phyloP scores from a whole-genome alignment of 35 echinoderm and acorn worm species.

The Lytechinus pictus region DNA sequence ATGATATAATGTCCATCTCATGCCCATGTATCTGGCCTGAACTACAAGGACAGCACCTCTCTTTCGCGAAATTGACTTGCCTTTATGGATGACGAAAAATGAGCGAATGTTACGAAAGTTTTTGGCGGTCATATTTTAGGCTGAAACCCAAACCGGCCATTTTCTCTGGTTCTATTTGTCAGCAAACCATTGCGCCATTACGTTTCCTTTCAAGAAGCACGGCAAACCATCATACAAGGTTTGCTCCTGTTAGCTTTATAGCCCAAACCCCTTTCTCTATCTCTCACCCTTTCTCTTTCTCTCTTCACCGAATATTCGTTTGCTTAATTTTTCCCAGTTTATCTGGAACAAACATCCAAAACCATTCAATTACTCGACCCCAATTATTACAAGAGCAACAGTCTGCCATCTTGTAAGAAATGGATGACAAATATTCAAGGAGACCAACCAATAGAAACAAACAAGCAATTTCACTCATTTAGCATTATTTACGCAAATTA shows the following conservation, averaged over 20 bases:
- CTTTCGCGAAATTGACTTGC: neutral
- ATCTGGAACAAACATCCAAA: constrained; percentile 47
- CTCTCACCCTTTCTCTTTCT: neutral
- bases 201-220: constrained; percentile 26
- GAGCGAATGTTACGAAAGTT: neutral
- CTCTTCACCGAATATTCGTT: constrained; percentile 38
- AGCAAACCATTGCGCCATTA: constrained; percentile 20
- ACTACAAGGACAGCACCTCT: neutral
- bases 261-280: neutral
- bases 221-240: constrained; percentile 10
- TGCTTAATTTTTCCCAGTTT: constrained; percentile 50
- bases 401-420: constrained; percentile 9
- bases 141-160: constrained; percentile 45
- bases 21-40: constrained; percentile 3
- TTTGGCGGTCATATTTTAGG: constrained; percentile 11
- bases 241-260: constrained; percentile 42
- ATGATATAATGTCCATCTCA: neutral
- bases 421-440: neutral
- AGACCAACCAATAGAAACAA: neutral
- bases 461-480: neutral
- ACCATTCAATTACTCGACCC: constrained; percentile 23
- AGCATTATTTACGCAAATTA: neutral
- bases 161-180: constrained; percentile 30
- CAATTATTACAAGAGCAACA: neutral
- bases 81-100: neutral